These are phyloP conservation scores for Spialia ferax DNA, from an alignment of 2,888 invertebrate species.

Conservation along the genomic window DNA sequence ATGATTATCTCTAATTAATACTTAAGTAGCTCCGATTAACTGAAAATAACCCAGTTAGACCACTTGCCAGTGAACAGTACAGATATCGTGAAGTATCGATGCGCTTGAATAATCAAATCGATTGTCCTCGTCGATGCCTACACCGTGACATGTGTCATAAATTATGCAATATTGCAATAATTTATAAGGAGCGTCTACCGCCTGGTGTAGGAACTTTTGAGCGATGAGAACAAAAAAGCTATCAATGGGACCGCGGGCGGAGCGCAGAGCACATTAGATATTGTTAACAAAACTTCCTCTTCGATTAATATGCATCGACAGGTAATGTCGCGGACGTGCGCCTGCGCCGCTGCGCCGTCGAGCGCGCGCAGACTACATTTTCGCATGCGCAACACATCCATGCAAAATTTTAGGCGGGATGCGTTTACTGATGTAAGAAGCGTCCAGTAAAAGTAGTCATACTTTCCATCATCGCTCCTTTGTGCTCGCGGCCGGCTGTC, in stretches of 20 bases:
- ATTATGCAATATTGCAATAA: constrained; percentile 74
- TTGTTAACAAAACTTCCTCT: constrained; percentile 86
- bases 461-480: constrained; percentile 74
- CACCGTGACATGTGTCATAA: constrained; percentile 60
- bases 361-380: constrained; percentile 61
- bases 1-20: constrained; percentile 80
- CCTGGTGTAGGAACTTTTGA: constrained; percentile 65
- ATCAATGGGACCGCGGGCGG: constrained; percentile 78
- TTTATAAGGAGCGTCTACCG: constrained; percentile 73
- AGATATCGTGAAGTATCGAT: constrained; percentile 62
- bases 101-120: constrained; percentile 60
- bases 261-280: constrained; percentile 83
- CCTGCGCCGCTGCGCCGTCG: constrained; percentile 64
- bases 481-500: constrained; percentile 61
- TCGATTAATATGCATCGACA: constrained; percentile 84
- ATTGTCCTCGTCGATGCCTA: constrained; percentile 61
- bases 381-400: constrained; percentile 83
- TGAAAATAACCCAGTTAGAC: constrained; percentile 80
- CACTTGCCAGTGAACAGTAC: constrained; percentile 59
- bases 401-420: constrained; percentile 86
- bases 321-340: constrained; percentile 81
- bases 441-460: constrained; percentile 72
- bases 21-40: constrained; percentile 75
- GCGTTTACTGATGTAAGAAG: constrained; percentile 76
- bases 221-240: constrained; percentile 70